A percentile compares a stretch with the other conserved stretches of the same genome.
phyloP scores from a whole-genome alignment of 1,140 invertebrate genomes.

The Tyrophagus putrescentiae region DNA sequence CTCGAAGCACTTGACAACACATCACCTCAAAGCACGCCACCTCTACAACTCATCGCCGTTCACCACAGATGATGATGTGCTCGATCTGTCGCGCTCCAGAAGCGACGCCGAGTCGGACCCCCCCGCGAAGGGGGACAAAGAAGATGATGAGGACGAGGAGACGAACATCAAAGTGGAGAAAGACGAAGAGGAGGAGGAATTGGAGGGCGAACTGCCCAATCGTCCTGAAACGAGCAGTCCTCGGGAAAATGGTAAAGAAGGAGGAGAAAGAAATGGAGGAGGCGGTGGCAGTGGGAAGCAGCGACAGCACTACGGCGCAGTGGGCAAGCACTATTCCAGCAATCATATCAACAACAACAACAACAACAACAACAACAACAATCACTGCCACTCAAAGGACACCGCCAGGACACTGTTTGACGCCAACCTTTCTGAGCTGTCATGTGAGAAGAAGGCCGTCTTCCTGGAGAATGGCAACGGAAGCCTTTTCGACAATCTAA shows the following conservation, averaged over 20 bases:
- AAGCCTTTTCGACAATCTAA: no score
- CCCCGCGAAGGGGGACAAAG: slow-evolving; percentile 48
- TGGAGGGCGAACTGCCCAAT: slow-evolving; percentile 11
- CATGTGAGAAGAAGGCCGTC: no score
- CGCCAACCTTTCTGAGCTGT: no score
- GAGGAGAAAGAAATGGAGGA: no score
- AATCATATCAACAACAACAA: slow-evolving; percentile 1
- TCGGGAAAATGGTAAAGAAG: no score
- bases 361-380: slow-evolving; percentile 10
- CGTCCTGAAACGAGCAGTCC: neutral
- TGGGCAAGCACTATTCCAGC: slow-evolving; percentile 5
- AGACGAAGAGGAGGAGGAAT: slow-evolving; percentile 22
- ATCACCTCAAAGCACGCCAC: slow-evolving; percentile 11
- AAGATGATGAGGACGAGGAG: slow-evolving; percentile 25
- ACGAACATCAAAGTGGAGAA: slow-evolving; percentile 14
- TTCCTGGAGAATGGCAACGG: no score
- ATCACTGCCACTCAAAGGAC: no score
- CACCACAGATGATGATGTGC: slow-evolving; percentile 24
- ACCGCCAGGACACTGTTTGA: no score
- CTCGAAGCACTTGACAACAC: slow-evolving; percentile 15
- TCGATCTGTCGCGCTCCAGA: slow-evolving; percentile 27
- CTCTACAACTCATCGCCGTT: slow-evolving; percentile 14
- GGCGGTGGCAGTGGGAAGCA: no score
- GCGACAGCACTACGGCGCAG: no score
- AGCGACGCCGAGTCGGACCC: slow-evolving; percentile 47